Percentiles rank a stretch among this genome's conserved stretches.
Evolutionary conservation across 2,888 invertebrate species (phyloP).

Genomic region (Podotricha telesiphe): DNA sequence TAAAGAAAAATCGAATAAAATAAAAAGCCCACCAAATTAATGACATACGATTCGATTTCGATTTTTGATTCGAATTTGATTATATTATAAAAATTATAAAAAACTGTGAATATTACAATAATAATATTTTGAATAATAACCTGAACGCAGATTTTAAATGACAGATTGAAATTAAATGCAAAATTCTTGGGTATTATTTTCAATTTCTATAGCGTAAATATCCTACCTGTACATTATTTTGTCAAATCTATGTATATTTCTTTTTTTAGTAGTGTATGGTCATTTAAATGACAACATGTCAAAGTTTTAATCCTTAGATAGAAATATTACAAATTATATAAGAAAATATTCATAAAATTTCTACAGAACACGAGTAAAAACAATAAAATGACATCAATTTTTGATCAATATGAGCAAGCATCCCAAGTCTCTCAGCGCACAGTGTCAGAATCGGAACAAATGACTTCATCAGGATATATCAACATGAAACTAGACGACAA

Average conservation of each 20-base stretch:
- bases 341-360: background rate
- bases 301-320: background rate
- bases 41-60: too few species aligned
- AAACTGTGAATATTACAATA: too few species aligned
- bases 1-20: too few species aligned
- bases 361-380: background rate
- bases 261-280: background rate
- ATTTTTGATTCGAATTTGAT: too few species aligned
- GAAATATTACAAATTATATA: too few species aligned
- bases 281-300: background rate
- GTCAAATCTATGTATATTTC: background rate
- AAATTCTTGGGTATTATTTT: background rate
- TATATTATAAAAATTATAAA: too few species aligned
- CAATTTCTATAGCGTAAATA: background rate
- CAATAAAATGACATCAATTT: conserved; percentile 89
- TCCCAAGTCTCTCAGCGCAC: conserved; percentile 80
- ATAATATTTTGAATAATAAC: background rate
- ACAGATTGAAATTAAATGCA: background rate
- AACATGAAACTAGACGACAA: conserved; percentile 87
- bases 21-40: too few species aligned
- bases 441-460: conserved; percentile 67
- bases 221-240: background rate
- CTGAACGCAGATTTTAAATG: background rate
- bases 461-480: conserved; percentile 81
- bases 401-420: conserved; percentile 93